Evolutionary conservation across 2,888 invertebrate species (phyloP), one percentile per base, ranked within the genome.

Genomic region (Acanthosepion lycidas): DNA sequence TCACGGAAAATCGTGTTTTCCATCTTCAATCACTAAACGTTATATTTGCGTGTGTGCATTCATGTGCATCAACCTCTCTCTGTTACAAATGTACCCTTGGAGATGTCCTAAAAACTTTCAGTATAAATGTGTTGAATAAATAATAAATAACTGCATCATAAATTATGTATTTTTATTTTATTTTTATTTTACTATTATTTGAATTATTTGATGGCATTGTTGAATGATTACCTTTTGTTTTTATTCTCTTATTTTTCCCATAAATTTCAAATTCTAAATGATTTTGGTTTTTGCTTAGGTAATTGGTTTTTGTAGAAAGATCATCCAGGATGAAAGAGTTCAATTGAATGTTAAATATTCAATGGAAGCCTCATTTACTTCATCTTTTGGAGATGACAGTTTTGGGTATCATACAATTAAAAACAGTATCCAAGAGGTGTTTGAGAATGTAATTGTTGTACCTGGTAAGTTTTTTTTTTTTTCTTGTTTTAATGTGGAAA

Each of bases 371-470:
- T 97, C 97, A 94, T 97, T 97, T 2, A 96, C 97, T 78, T 97
- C 98, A 9, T 97, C 97, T 1, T 97, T 96, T 95, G 97, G 97
- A 1, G 97, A 97, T 18, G 95, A 96, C 12, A 96, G 97, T 92
- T 97, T 97, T 95, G 97, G 97, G 9, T 98, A 97, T 96, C 97
- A 97, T 95, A 97, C 97, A 23, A 96, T 98, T 48, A 97, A 97
- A 91, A 97, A 97, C 94, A 97, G 97, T 94, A 97, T 97, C n/a
- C 95, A 96, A 91, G 97, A 98, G 95, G 96, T 98, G n/a, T 97
- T 97, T 96, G 96, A 96, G 23, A 96, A 97, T 64, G 96, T 97
- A 20, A 96, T 97, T 49, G 97, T 98, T 49, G 97, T 97, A 20
- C 98, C 98, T 96, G 97, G 98, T 97, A 95, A 95, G 94, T 55